A percentile compares a stretch with the other conserved stretches of the same genome.
Conservation (phyloP, 2,888 invertebrate genomes). For the Galeruca laticollis region DNA sequence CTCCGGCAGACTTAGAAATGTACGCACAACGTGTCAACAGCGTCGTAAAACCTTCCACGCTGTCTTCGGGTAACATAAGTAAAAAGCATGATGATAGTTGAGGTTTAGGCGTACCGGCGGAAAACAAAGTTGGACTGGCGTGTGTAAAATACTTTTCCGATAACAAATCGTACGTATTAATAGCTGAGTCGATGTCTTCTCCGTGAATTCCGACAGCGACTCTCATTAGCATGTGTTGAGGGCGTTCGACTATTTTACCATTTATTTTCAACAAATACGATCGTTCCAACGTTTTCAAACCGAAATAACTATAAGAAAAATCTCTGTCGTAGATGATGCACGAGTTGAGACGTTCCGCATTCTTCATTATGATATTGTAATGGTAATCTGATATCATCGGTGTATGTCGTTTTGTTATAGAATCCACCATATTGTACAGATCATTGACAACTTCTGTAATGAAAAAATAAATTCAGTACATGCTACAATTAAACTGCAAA, state of each 20-base stretch:
- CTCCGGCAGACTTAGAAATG: slow-evolving; percentile 97
- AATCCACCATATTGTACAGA: slow-evolving; percentile 82
- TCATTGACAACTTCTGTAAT: slow-evolving; percentile 90
- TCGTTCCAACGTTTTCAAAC: slow-evolving; percentile 97
- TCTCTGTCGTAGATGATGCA: slow-evolving; percentile 97
- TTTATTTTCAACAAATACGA: slow-evolving; percentile 94
- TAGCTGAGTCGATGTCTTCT: slow-evolving; percentile 90
- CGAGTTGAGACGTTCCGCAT: slow-evolving; percentile 92
- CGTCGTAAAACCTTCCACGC: slow-evolving; percentile 94
- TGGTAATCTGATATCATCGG: slow-evolving; percentile 91
- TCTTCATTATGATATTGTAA: slow-evolving; percentile 83
- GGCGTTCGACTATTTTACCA: slow-evolving; percentile 93
- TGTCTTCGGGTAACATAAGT: slow-evolving; percentile 93
- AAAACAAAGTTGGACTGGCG: slow-evolving; percentile 97
- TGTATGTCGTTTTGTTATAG: slow-evolving; percentile 76
- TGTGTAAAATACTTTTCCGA: slow-evolving; percentile 98
- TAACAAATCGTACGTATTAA: slow-evolving; percentile 95
- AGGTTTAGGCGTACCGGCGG: slow-evolving; percentile 91
- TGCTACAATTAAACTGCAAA: too few relatives aligned
- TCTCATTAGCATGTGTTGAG: slow-evolving; percentile 99
- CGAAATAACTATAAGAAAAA: slow-evolving; percentile 97
- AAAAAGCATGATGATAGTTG: slow-evolving; percentile 97
- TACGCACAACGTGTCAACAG: slow-evolving; percentile 93
- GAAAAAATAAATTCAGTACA: slow-evolving; percentile 36
- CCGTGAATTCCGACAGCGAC: slow-evolving; percentile 95